Evolutionary conservation across 2,797 vertebrate species (phyloP).

Genomic region (Mallotus villosus): DNA sequence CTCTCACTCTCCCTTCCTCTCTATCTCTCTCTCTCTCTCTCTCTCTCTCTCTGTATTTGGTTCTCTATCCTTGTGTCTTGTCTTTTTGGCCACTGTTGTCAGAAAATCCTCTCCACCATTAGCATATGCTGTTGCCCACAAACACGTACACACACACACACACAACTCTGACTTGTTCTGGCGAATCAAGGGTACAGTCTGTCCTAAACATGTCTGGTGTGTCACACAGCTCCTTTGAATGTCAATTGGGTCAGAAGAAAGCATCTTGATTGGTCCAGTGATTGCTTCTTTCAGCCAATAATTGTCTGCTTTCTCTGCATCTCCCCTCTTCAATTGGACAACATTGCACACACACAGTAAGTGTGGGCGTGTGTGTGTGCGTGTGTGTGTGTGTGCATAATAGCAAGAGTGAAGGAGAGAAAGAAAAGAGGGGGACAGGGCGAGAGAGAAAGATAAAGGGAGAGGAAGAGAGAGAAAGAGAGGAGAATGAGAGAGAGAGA

Average conservation of each 20-base stretch:
- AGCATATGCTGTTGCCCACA: not conserved
- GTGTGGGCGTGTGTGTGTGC: not conserved
- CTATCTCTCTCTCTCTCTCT: not conserved
- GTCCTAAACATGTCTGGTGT: not conserved
- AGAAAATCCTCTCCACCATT: not conserved
- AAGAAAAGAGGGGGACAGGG: not conserved
- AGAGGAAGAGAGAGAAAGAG: not conserved
- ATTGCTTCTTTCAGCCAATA: conserved; percentile 49
- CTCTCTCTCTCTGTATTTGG: not conserved
- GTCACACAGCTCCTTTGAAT: not conserved
- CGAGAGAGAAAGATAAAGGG: not conserved
- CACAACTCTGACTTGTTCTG: not conserved
- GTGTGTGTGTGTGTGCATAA: not conserved
- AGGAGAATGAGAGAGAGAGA: not conserved
- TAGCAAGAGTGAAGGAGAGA: not conserved
- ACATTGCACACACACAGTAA: not conserved
- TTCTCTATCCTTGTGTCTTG: not conserved
- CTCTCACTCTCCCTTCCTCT: not conserved
- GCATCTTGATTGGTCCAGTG: conserved; percentile 32
- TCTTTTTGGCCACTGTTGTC: not conserved
- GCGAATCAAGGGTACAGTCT: not conserved
- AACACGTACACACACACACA: not conserved
- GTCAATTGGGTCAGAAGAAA: conserved; percentile 19
- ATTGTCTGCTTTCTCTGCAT: conserved; percentile 45
- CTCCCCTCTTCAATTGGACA: conserved; percentile 29